Evolutionary conservation across 2,113 vertebrate genomes (phyloP), one percentile per base, ranked within the genome.

Genomic region (Xiphophorus hellerii): DNA sequence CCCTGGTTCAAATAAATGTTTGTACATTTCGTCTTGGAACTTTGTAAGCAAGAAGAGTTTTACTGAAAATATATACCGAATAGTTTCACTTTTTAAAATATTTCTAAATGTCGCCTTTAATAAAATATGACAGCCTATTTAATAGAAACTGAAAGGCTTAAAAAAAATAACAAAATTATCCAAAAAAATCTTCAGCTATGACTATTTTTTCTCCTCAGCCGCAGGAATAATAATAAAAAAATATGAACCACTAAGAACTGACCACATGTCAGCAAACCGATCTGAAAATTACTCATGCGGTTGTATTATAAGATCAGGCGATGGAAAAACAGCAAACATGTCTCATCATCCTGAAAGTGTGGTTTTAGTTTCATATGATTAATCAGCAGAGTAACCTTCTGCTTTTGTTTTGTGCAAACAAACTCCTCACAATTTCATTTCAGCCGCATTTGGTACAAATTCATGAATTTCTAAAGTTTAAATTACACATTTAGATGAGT

Each of bases 221-320:
- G 63, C 74, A 71, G 80, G 81, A 77, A 75, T 65, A 48, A 48
- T 48, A 48, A 66, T 63, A 69, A 54, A 54, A 8, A 48, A 62
- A 30, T 35, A 30, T 20, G 1, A 60, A 60, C 30, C 27, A 20
- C 25, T 60, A 48, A n/a, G 37, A 30, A 58, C 44, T 77, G 73
- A 80, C 73, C 77, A 72, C 72, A 66, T 31, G 42, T 71, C 63
- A 17, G 13, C 20, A 39, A 42, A 20, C 58, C 65, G 44, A 28
- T 67, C 54, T 13, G 42, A 39, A 20, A 85, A 81, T 77, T 54
- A 81, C 69, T 88, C 84, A 87, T 48, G n/a, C 1, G 11, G 11
- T 64, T 0, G 64, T 73, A 76, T 66, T 37, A 58, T 2, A 17
- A 8, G 48, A 35, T n/a, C 25, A 28, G 22, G n/a, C 51, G 31